These are phyloP conservation scores for Tiliqua scincoides DNA, from an alignment of 2,113 vertebrate genomes.

Conservation along the genomic window DNA sequence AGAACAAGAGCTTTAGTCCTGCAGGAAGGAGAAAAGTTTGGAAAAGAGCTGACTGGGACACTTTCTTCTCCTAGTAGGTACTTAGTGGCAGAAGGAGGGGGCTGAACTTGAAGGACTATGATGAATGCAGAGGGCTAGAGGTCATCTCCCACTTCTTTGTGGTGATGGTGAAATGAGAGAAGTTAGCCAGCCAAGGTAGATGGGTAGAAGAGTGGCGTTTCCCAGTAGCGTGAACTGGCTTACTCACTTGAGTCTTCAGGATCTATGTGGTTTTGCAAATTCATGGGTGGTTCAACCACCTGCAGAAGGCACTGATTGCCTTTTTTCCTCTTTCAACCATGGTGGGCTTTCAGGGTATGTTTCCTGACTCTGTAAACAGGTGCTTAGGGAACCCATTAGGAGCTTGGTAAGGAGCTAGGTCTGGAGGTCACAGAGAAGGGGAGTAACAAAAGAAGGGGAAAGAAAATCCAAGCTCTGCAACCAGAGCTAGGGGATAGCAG, in stretches of 20 bases:
- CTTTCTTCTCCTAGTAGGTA: background rate
- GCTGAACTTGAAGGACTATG: background rate
- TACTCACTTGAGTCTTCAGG: background rate
- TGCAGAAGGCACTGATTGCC: too few species aligned
- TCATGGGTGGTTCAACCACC: background rate
- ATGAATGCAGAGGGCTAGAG: background rate
- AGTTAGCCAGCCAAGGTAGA: background rate
- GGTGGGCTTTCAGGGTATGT: background rate
- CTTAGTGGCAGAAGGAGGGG: background rate
- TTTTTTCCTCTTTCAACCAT: background rate
- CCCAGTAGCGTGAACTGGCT: background rate
- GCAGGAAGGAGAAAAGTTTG: background rate
- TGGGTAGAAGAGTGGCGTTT: background rate
- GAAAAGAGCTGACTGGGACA: fast-evolving
- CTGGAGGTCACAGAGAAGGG: background rate
- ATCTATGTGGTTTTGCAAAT: too few species aligned
- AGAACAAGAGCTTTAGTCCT: conserved; percentile 95
- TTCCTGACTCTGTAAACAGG: background rate
- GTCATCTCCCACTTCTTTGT: background rate
- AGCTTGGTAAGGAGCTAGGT: background rate
- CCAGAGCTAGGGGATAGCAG: background rate
- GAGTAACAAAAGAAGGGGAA: background rate
- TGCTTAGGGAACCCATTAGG: background rate
- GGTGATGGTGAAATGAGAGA: background rate
- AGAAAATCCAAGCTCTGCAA: background rate